phyloP scores from a whole-genome alignment of 2,888 invertebrate genomes.

The Apamea anceps region DNA sequence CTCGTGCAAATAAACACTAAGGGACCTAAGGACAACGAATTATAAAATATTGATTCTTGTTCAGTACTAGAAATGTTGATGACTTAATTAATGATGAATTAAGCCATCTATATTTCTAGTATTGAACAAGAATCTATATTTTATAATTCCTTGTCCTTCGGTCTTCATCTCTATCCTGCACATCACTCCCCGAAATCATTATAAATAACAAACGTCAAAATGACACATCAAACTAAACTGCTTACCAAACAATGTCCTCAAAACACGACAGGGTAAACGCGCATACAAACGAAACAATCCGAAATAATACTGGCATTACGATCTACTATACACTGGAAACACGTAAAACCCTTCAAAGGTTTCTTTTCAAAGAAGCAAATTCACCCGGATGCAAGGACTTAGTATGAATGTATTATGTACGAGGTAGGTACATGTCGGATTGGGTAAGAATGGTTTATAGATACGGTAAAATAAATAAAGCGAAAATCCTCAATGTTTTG shows the following conservation, averaged over 20 bases:
- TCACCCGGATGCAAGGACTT: conserved; percentile 74
- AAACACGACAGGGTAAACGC: conserved; percentile 47
- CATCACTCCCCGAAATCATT: background rate
- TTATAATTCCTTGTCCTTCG: background rate
- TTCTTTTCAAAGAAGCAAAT: conserved; percentile 71
- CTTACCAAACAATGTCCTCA: conserved; percentile 43
- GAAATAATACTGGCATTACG: conserved; percentile 69
- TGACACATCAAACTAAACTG: background rate
- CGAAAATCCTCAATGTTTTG: conserved; percentile 32
- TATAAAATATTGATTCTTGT: too few relatives aligned
- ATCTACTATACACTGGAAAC: conserved; percentile 59
- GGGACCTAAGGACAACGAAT: too few relatives aligned
- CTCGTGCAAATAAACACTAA: background rate
- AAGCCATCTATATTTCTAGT: background rate
- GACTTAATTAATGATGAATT: too few relatives aligned
- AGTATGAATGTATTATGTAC: conserved; percentile 78
- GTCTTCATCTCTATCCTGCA: background rate
- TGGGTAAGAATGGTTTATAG: conserved; percentile 67
- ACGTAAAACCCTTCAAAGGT: conserved; percentile 64
- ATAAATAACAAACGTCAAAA: background rate
- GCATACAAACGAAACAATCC: conserved; percentile 69
- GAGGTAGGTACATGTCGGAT: conserved; percentile 74
- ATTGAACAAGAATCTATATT: too few relatives aligned
- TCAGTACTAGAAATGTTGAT: too few relatives aligned
- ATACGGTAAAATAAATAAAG: conserved; percentile 52